Conservation (phyloP, 2,888 invertebrate genomes). For the Orthosia cruda region DNA sequence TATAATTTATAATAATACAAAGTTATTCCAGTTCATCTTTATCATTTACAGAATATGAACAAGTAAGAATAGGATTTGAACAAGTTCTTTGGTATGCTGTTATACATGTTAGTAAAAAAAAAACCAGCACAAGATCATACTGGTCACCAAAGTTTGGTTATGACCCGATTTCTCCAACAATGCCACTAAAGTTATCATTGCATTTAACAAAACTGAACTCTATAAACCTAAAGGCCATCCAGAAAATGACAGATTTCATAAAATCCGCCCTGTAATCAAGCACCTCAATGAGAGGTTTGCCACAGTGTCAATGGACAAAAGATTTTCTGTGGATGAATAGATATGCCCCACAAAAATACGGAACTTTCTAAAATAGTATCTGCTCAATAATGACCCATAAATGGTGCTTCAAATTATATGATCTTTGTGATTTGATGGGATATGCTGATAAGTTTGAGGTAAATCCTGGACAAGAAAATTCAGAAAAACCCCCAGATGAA, state of each 20-base stretch:
- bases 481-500: constrained; percentile 58
- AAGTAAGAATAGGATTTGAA: constrained; percentile 33
- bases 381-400: too few relatives aligned
- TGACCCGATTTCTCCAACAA: constrained; percentile 42
- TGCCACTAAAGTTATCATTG: constrained; percentile 39
- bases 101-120: constrained; percentile 36
- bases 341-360: constrained; percentile 63
- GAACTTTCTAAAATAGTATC: constrained; percentile 61
- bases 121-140: constrained; percentile 60
- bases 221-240: constrained; percentile 64
- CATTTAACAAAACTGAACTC: constrained; percentile 72
- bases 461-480: constrained; percentile 74
- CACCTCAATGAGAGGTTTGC: constrained; percentile 71
- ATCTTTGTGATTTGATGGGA: not conserved
- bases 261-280: constrained; percentile 69
- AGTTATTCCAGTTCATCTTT: constrained; percentile 49
- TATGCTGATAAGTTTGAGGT: constrained; percentile 26
- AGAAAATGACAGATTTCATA: constrained; percentile 64
- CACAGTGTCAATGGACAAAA: constrained; percentile 69
- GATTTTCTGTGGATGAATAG: constrained; percentile 70
- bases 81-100: constrained; percentile 19
- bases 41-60: constrained; percentile 37
- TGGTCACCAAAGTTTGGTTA: constrained; percentile 50
- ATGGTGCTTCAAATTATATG: too few relatives aligned
- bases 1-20: constrained; percentile 17